Evolutionary conservation across 2,113 vertebrate species (phyloP).

Genomic region (Pygoscelis adeliae): DNA sequence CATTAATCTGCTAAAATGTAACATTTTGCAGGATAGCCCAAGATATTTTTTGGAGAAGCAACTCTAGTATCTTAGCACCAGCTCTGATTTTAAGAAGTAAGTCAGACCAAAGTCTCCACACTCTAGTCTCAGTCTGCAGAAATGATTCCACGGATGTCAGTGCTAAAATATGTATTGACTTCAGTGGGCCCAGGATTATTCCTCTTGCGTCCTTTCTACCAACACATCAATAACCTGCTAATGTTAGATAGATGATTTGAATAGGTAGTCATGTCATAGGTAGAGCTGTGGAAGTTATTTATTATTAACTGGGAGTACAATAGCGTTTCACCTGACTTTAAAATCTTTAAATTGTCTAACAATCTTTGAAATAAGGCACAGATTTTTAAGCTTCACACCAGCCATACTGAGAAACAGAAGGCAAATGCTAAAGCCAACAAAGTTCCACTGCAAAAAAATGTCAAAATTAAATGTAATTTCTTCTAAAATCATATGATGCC

Average conservation of each 20-base stretch:
- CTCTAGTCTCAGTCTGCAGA: not conserved
- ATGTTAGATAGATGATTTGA: not conserved
- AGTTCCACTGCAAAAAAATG: not conserved
- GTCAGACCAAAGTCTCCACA: not conserved
- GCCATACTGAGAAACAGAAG: not conserved
- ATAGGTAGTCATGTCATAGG: not conserved
- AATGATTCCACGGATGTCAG: not conserved
- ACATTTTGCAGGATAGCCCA: not conserved
- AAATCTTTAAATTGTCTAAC: not conserved
- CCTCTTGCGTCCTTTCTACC: not conserved
- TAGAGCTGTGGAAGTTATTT: not conserved
- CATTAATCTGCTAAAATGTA: not conserved
- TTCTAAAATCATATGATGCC: not conserved
- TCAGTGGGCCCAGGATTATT: not conserved
- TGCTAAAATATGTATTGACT: not conserved
- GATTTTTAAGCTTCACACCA: not conserved
- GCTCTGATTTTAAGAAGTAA: not conserved
- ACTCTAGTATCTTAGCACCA: not conserved
- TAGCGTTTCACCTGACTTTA: not conserved
- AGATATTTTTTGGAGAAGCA: not conserved
- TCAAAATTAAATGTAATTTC: conserved; percentile 4
- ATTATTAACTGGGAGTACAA: not conserved
- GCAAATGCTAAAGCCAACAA: not conserved
- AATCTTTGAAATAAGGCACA: not conserved
- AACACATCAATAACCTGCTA: not conserved